Percentiles rank a stretch among this genome's conserved stretches.
Conservation (phyloP, 2,113 vertebrate species). For the Lophochroa leadbeateri region DNA sequence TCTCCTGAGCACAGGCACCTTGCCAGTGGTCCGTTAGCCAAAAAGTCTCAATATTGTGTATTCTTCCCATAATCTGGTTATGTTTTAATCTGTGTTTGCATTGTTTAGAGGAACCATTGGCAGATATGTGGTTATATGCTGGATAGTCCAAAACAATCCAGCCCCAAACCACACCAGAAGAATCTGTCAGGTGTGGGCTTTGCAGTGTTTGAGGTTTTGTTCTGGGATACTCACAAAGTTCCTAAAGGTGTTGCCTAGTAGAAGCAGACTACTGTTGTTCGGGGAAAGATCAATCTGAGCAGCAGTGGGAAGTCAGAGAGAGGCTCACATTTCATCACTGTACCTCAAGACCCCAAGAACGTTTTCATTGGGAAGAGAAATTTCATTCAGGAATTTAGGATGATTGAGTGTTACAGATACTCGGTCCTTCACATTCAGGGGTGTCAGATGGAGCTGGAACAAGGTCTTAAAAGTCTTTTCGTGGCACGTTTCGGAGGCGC, state of each 20-base stretch:
- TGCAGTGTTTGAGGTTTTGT: not conserved
- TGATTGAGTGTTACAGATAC: slow-evolving; percentile 59
- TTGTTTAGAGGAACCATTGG: not conserved
- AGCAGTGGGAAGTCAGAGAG: not conserved
- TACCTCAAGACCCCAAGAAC: slow-evolving; percentile 70
- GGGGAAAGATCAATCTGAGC: not conserved
- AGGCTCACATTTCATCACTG: slow-evolving; percentile 28
- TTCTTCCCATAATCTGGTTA: not conserved
- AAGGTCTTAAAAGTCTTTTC: slow-evolving; percentile 61
- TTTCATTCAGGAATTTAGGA: slow-evolving; percentile 67
- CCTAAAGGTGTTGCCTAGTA: slow-evolving; percentile 1
- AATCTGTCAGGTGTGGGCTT: not conserved
- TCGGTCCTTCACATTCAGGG: slow-evolving; percentile 23
- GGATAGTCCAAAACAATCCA: not conserved
- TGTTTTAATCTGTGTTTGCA: not conserved
- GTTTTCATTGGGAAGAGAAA: slow-evolving; percentile 68
- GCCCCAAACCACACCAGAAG: not conserved
- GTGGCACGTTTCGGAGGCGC: not conserved
- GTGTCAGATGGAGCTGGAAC: slow-evolving; percentile 60
- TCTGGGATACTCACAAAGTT: not conserved
- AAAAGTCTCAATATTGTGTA: not conserved
- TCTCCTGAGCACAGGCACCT: not conserved
- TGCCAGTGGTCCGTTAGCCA: not conserved
- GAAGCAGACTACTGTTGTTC: not conserved
- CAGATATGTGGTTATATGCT: not conserved